These are phyloP conservation scores for Anomalospiza imberbis DNA, from an alignment of 2,797 vertebrate genomes.

Conservation along the genomic window DNA sequence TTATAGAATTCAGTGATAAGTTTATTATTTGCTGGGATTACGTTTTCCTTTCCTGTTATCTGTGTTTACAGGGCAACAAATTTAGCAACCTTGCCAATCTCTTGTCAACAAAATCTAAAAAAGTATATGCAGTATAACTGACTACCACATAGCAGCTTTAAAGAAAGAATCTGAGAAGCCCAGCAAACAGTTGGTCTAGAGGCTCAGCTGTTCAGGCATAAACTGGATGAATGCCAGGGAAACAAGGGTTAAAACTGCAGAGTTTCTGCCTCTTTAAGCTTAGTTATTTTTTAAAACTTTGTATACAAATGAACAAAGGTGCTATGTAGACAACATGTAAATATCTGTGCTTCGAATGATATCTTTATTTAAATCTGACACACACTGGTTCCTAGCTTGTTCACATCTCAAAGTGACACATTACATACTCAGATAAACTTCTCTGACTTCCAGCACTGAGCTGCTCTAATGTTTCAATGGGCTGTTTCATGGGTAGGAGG, in stretches of 20 bases:
- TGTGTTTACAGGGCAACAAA: background rate
- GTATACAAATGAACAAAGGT: background rate
- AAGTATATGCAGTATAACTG: background rate
- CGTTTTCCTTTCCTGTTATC: background rate
- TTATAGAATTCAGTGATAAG: background rate
- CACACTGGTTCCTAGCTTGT: background rate
- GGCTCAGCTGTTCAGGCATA: constrained; percentile 34
- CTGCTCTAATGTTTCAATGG: background rate
- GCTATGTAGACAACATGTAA: background rate
- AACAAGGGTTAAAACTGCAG: background rate
- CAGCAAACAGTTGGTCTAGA: constrained; percentile 18
- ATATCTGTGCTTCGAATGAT: background rate
- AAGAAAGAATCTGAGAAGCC: constrained; percentile 13
- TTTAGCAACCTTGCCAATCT: background rate
- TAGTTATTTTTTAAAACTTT: background rate
- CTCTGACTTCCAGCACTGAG: background rate
- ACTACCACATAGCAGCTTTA: background rate
- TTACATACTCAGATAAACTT: background rate
- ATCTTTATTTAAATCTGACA: background rate
- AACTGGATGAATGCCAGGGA: background rate
- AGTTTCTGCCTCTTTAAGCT: background rate
- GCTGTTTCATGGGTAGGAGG: background rate
- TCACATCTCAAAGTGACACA: background rate
- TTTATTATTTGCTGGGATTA: constrained; percentile 16
- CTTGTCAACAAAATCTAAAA: constrained; percentile 1